Evolutionary conservation across 2,888 invertebrate species (phyloP), one percentile per base, ranked within the genome.

Genomic region (Achlya flavicornis): DNA sequence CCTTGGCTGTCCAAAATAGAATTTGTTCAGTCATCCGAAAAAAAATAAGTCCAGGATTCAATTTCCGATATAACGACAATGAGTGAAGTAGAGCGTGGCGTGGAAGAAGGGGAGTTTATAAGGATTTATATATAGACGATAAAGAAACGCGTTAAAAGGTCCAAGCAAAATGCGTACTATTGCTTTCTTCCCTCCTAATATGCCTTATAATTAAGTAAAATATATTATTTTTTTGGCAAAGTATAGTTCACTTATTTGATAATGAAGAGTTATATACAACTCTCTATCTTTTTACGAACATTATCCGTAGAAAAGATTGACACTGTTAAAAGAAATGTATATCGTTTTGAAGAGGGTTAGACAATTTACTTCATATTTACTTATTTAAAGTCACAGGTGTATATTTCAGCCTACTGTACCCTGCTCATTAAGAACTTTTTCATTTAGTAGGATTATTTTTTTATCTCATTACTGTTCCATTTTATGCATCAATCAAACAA

Each of bases 61-160:
- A 76, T 79, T 78, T 75, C 68, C 73, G 68, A 72, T 75, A 71
- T 71, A 62, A 67, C 68, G 63, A 69, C 63, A 68, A 68, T 58
- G 64, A 72, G 63, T 66, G 71, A 65, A 68, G 63, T 69, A 67
- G 59, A 72, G 69, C 69, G 66, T 67, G 60, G 64, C n/a, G 10
- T 8, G 38, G 38, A 8, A 3, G 38, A 38, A 38, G 38, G 62
- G 65, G 63, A 69, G 70, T 74, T 71, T 71, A 69, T 73, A 69
- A 66, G 63, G 64, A 75, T 67, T 68, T 59, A 72, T 67, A 70
- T 72, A 65, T n/a, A n/a, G n/a, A n/a, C n/a, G n/a, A n/a, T n/a
- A 57, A 73, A 70, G 12, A 10, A 38, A 38, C 38, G 58, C 61
- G 43, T 66, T 19, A 12, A 7, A 38, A 41, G 41, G 59, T 19